A percentile compares a stretch with the other conserved stretches of the same genome.
These are phyloP conservation scores for Salvator merianae DNA, from an alignment of 2,113 vertebrate genomes.

Conservation along the genomic window DNA sequence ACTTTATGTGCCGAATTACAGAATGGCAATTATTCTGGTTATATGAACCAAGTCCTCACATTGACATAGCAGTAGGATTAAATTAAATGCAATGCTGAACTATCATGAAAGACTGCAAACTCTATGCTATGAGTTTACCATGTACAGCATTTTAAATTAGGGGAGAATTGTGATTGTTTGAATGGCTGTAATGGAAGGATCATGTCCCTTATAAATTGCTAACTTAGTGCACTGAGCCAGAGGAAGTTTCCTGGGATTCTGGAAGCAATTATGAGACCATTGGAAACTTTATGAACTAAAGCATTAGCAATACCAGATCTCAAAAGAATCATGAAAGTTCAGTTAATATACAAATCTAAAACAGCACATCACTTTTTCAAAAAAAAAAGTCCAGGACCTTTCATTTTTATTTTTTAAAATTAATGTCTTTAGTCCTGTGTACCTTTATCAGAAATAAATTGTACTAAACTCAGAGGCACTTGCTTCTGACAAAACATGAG, in stretches of 20 bases:
- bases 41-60: not conserved
- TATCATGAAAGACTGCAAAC: not conserved
- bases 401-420: slow-evolving; percentile 19
- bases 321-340: slow-evolving; percentile 15
- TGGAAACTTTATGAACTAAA: slow-evolving; percentile 23
- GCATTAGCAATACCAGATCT: not conserved
- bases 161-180: not conserved
- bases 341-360: slow-evolving; percentile 27
- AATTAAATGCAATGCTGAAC: not conserved
- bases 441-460: not conserved
- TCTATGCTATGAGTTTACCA: not conserved
- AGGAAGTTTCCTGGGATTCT: not conserved
- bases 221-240: not conserved
- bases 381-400: not conserved
- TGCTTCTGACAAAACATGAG: not conserved
- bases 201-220: not conserved
- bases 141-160: not conserved
- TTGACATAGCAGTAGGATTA: not conserved
- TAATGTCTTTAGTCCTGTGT: not conserved
- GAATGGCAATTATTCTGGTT: not conserved
- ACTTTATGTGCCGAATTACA: not conserved
- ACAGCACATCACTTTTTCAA: not conserved
- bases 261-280: not conserved
- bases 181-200: slow-evolving; percentile 9
- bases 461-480: not conserved